phyloP scores from a whole-genome alignment of 2,888 invertebrate genomes.

The Octodonta nipae region DNA sequence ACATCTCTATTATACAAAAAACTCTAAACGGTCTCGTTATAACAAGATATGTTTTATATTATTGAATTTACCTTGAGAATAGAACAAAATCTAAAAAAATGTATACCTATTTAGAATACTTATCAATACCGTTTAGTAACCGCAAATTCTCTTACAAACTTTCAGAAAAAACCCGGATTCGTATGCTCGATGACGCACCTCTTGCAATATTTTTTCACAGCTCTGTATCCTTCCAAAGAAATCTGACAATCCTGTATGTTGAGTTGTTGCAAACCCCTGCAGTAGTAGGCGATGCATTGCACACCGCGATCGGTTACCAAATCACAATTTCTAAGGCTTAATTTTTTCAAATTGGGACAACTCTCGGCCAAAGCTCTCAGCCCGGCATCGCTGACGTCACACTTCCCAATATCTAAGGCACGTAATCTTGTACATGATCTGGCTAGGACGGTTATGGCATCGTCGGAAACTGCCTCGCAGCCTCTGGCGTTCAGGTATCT shows the following conservation, averaged over 20 bases:
- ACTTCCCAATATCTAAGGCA: constrained; percentile 83
- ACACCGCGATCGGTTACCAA: constrained; percentile 79
- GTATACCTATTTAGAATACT: neutral
- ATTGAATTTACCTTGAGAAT: too few relatives aligned
- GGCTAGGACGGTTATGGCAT: constrained; percentile 74
- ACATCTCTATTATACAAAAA: too few relatives aligned
- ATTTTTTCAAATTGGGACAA: constrained; percentile 79
- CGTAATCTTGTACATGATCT: constrained; percentile 72
- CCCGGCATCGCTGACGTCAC: constrained; percentile 84
- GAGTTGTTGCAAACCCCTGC: constrained; percentile 75
- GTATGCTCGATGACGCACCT: constrained; percentile 89
- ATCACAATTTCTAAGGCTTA: constrained; percentile 83
- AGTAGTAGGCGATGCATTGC: constrained; percentile 78
- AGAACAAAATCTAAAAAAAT: constrained; percentile 2
- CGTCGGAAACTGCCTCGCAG: constrained; percentile 88
- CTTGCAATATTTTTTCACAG: constrained; percentile 85
- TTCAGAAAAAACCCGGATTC: constrained; percentile 77
- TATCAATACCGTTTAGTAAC: neutral
- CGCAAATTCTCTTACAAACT: too few relatives aligned
- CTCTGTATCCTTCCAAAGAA: constrained; percentile 75
- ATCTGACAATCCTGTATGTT: constrained; percentile 90
- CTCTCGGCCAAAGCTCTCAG: constrained; percentile 74
- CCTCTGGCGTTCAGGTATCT: constrained; percentile 77
- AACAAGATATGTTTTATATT: too few relatives aligned
- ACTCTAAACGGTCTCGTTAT: too few relatives aligned